Conservation (phyloP, 2,113 vertebrate species). For the Macaca mulatta region DNA sequence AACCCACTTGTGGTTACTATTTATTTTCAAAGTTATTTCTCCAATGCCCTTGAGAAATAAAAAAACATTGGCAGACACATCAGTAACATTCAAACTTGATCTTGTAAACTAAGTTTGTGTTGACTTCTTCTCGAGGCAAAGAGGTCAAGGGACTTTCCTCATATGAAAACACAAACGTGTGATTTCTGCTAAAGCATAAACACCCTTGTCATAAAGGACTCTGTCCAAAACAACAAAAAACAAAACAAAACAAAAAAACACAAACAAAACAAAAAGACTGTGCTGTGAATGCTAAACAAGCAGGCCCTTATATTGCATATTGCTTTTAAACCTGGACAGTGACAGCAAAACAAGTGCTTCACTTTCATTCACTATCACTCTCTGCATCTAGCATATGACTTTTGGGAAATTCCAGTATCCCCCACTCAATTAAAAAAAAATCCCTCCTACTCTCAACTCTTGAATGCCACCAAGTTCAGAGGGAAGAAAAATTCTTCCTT, state of each 20-base stretch:
- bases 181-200: not conserved
- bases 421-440: constrained; percentile 12
- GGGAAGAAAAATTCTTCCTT: constrained; percentile 34
- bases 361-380: not conserved
- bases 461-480: constrained; percentile 38
- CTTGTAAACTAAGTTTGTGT: not conserved
- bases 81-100: not conserved
- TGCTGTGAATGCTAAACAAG: not conserved
- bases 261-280: not conserved
- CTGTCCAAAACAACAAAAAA: not conserved
- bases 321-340: not conserved
- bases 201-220: not conserved
- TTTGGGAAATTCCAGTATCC: constrained; percentile 4
- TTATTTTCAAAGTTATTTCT: not conserved
- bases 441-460: not conserved
- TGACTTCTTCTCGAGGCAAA: not conserved
- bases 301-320: not conserved
- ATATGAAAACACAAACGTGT: not conserved
- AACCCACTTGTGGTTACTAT: not conserved
- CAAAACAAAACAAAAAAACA: not conserved
- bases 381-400: not conserved
- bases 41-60: not conserved
- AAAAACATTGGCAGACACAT: not conserved
- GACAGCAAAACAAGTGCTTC: not conserved
- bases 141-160: not conserved